Evolutionary conservation across 2,113 vertebrate genomes (phyloP).

Genomic region (Gavialis gangeticus): DNA sequence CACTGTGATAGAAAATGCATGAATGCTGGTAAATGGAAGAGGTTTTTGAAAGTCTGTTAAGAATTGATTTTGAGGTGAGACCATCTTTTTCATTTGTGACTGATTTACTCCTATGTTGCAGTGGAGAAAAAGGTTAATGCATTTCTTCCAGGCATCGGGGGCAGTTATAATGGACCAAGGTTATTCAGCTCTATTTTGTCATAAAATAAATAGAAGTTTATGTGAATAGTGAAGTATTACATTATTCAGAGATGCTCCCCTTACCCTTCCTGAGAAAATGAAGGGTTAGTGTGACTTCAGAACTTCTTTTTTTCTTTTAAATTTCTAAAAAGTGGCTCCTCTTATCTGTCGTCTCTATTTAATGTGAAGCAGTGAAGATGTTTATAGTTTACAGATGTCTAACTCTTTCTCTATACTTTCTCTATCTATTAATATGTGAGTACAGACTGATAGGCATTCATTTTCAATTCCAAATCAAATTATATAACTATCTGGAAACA

Average conservation of each 20-base stretch:
- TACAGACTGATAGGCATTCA: accelerated
- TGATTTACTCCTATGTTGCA: neutral
- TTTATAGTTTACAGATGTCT: neutral
- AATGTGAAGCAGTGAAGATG: neutral
- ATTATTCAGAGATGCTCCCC: neutral
- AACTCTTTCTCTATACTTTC: neutral
- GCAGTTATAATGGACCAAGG: neutral
- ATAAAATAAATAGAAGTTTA: neutral
- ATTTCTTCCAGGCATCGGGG: neutral
- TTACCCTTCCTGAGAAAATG: neutral
- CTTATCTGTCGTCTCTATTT: neutral
- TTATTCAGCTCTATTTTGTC: constrained; percentile 7
- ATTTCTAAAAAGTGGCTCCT: neutral
- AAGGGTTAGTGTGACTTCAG: neutral
- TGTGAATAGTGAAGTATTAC: neutral
- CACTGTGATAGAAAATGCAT: neutral
- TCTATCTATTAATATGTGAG: neutral
- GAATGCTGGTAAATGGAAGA: neutral
- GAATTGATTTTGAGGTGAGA: neutral
- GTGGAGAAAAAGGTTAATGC: neutral
- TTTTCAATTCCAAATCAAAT: neutral
- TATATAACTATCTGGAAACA: no score
- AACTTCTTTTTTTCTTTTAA: neutral
- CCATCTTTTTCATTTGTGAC: neutral
- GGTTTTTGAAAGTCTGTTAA: neutral